Percentiles rank a stretch among this genome's conserved stretches.
phyloP scores from a whole-genome alignment of 2,113 vertebrate genomes.

The Brachypodius melanocephalos region DNA sequence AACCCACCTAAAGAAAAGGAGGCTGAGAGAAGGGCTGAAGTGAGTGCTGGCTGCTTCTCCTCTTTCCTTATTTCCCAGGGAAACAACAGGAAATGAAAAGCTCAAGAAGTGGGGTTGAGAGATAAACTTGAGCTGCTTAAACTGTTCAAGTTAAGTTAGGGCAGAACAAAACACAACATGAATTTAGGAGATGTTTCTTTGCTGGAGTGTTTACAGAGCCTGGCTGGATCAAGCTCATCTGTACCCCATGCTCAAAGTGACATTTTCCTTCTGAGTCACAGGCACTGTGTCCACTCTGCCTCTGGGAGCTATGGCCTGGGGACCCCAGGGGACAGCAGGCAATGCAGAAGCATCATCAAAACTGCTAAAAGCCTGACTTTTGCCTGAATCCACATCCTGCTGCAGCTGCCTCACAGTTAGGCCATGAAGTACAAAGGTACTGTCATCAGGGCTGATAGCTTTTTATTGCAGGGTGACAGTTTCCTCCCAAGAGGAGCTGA shows the following conservation, averaged over 20 bases:
- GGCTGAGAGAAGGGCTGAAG: not conserved
- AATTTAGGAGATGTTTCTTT: not conserved
- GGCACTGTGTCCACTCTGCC: not conserved
- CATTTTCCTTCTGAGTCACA: not conserved
- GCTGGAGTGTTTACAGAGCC: not conserved
- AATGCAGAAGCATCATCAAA: not conserved
- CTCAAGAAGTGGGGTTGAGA: not conserved
- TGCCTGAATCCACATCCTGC: not conserved
- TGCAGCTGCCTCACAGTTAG: not conserved
- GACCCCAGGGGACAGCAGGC: not conserved
- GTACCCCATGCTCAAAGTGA: not conserved
- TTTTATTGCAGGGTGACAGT: not conserved
- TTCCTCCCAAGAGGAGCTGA: not conserved
- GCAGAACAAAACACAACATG: not conserved
- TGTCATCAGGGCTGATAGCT: not conserved
- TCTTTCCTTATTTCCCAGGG: not conserved
- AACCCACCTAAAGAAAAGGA: not conserved
- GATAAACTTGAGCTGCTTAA: not conserved
- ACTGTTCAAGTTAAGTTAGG: not conserved
- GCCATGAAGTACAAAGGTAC: not conserved
- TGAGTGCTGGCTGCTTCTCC: not conserved
- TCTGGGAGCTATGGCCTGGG: not conserved
- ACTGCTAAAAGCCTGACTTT: not conserved
- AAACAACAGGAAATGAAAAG: not conserved
- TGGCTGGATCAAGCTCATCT: not conserved